Base-by-base conservation (phyloP, 2,888 invertebrate genomes). In the Pollenia griseotomentosa region DNA sequence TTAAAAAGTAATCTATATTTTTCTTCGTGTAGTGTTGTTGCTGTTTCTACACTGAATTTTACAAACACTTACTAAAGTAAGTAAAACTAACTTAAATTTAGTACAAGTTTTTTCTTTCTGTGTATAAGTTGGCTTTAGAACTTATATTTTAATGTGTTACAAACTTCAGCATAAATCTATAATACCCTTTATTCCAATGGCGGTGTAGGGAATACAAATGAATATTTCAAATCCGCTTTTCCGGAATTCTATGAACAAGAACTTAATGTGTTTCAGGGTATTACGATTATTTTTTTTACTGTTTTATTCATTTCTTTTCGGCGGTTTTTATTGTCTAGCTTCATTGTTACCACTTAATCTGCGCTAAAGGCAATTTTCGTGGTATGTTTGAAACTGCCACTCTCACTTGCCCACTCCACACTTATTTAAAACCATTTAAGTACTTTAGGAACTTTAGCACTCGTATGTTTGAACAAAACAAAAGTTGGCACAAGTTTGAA, bases 341-440 rank as follows among this genome's bases (percentile, higher is more conserved):
- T 81, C 73, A 87, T 73, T 84, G 81, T 87, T 87, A 81, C 84
- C 87, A 87, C 87, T 87, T 87, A 87, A 84, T 84, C 81, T 73
- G 59, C 19, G 78, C 84, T 68, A 78, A 77, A 81, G 84, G 87
- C 84, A 84, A 71, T 81, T 75, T 61, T 81, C 77, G 81, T 78
- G 84, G 83, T 78, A 78, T 87, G 84, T 87, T 77, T 40, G 66
- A 73, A 51, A 57, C 80, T 63, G 48, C 16, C 44, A 23, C 48
- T 40, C 57, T 19, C 23, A 48, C 23, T 55, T 63, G 46, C 59
- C 0, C 53, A 59, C 59, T 40, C 40, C 51, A 55, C 73, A 33
- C 73, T 42, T 11, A 66, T 33, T 68, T 61, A 66, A 73, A 51
- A 65, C 42, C 66, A 79, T 77, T 81, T 65, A 83, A 83, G 73